Conservation (phyloP, 37 sponge, comb jelly and placozoan genomes). For the Bolinopsis microptera region DNA sequence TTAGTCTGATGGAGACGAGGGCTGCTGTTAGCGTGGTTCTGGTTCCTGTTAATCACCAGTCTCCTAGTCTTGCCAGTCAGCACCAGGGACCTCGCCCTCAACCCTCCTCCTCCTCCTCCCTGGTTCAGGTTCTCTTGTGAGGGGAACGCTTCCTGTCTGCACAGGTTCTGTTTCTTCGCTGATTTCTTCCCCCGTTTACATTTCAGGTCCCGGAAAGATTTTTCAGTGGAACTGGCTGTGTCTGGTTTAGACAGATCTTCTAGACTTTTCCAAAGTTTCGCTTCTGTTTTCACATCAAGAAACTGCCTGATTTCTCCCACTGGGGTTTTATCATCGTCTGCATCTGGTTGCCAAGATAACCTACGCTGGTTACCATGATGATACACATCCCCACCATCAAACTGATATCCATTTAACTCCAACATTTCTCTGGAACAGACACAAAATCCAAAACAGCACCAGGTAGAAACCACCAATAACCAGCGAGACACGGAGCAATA, state of each 20-base stretch:
- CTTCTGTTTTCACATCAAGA: not conserved
- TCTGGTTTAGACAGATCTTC: not conserved
- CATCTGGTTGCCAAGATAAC: not conserved
- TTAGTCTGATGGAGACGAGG: not conserved
- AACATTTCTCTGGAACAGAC: too few relatives aligned
- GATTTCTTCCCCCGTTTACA: not conserved
- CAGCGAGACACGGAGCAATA: too few relatives aligned
- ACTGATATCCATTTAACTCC: not conserved
- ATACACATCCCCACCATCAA: not conserved
- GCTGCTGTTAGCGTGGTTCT: not conserved
- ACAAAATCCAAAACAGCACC: too few relatives aligned
- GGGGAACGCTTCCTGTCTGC: not conserved
- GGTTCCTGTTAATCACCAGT: not conserved
- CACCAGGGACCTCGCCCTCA: not conserved
- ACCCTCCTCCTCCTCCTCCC: not conserved
- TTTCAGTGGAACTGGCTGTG: not conserved
- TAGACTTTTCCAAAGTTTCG: conserved; percentile 52
- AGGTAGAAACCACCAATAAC: too few relatives aligned
- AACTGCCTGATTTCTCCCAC: not conserved
- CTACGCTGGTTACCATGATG: not conserved
- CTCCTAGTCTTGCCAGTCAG: not conserved
- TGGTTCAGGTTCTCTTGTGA: not conserved
- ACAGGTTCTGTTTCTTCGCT: not conserved
- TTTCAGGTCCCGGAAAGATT: not conserved
- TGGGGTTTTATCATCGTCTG: not conserved